A percentile compares a stretch with the other conserved stretches of the same genome.
phyloP scores from a whole-genome alignment of 2,113 vertebrate species.

The Eurystomus gularis region DNA sequence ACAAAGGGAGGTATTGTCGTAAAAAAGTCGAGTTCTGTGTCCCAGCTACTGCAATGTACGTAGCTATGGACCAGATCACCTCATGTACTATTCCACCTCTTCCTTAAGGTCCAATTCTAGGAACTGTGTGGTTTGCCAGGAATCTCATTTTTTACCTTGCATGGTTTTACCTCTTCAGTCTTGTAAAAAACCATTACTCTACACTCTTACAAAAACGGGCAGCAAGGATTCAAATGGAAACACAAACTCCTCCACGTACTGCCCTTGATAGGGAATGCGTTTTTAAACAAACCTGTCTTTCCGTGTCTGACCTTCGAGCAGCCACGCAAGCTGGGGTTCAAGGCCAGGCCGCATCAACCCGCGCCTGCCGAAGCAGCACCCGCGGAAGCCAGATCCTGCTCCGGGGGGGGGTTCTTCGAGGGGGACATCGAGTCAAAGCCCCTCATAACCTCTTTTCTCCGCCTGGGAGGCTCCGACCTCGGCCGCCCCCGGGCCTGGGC shows the following conservation, averaged over 20 bases:
- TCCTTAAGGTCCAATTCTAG: neutral
- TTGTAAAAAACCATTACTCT: neutral
- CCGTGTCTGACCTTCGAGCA: accelerated
- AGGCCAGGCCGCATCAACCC: accelerated
- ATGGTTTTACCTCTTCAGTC: neutral
- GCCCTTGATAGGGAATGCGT: neutral
- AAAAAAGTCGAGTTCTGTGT: neutral
- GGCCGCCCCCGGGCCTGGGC: neutral
- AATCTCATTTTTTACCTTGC: neutral
- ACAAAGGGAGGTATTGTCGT: neutral
- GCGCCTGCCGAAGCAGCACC: neutral
- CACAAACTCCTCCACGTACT: neutral
- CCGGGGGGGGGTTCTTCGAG: neutral
- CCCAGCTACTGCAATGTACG: neutral
- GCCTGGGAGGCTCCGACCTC: neutral
- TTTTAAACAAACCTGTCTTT: neutral
- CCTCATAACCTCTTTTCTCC: too few species aligned
- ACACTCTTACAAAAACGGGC: neutral
- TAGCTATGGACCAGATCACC: neutral
- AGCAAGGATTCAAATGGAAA: neutral
- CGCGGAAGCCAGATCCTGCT: neutral
- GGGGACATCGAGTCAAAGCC: neutral
- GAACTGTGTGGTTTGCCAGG: neutral
- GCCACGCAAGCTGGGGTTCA: accelerated
- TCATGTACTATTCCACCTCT: neutral